Conservation (phyloP, 2,888 invertebrate genomes). For the Caenorhabditis parvicauda region DNA sequence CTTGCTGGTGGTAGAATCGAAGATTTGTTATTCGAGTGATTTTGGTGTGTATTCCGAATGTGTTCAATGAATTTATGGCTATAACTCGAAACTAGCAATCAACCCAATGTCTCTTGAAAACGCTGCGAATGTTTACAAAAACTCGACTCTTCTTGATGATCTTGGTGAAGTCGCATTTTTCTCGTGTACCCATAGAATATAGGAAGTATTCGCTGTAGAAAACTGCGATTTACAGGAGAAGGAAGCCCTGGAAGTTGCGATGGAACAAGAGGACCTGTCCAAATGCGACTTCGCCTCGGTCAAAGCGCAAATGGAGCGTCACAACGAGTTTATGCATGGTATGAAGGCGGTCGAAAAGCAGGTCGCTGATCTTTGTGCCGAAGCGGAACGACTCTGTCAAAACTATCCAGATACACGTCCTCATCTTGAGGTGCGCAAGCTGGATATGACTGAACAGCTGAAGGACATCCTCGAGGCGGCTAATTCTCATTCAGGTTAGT, state of each 20-base stretch:
- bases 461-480: conserved; percentile 77
- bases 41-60: not conserved
- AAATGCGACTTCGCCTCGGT: conserved; percentile 54
- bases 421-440: conserved; percentile 83
- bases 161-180: too few species aligned
- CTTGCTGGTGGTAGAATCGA: too few species aligned
- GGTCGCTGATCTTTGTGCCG: conserved; percentile 70
- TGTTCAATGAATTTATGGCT: too few species aligned
- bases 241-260: conserved; percentile 75
- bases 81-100: too few species aligned
- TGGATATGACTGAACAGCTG: conserved; percentile 85
- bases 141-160: not conserved
- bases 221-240: too few species aligned
- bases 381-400: conserved; percentile 75
- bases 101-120: too few species aligned
- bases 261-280: conserved; percentile 84
- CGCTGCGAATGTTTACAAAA: too few species aligned
- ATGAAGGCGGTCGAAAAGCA: conserved; percentile 85
- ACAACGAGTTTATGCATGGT: conserved; percentile 85
- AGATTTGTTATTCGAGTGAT: too few species aligned
- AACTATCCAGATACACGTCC: conserved; percentile 93
- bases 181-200: not conserved
- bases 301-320: conserved; percentile 75
- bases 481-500: conserved; percentile 72
- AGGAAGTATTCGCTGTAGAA: too few species aligned